Conservation (phyloP, 2,888 invertebrate genomes). For the Chouioia cunea region DNA sequence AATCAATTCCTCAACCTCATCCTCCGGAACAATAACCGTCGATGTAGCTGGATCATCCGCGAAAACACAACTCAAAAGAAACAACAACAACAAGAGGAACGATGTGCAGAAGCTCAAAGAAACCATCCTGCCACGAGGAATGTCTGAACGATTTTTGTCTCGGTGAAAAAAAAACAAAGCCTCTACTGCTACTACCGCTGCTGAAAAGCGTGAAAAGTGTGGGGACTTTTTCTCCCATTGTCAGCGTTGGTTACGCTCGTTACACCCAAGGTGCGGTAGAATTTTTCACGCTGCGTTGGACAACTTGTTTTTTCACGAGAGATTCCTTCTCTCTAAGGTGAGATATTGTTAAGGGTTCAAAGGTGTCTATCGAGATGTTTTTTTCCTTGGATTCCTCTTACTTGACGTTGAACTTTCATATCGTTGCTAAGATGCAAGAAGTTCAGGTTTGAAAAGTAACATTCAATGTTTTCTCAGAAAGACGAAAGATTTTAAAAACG, state of each 20-base stretch:
- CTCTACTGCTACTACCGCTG: no score
- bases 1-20: background rate
- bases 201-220: background rate
- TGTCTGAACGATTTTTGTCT: background rate
- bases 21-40: background rate
- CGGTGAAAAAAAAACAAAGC: no score
- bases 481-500: constrained; percentile 17
- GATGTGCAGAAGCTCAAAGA: no score
- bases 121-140: constrained; percentile 4
- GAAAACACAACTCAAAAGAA: background rate
- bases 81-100: no score
- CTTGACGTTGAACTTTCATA: no score
- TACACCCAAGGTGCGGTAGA: constrained; percentile 23
- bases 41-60: background rate
- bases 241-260: constrained; percentile 35
- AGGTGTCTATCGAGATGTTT: no score
- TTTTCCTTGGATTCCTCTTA: no score
- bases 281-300: background rate
- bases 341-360: no score
- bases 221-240: background rate
- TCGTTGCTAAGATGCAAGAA: no score
- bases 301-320: background rate
- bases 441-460: no score
- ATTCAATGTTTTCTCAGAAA: background rate
- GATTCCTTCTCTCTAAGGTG: background rate